phyloP scores from a whole-genome alignment of 1,140 invertebrate species.

The Asobara japonica region DNA sequence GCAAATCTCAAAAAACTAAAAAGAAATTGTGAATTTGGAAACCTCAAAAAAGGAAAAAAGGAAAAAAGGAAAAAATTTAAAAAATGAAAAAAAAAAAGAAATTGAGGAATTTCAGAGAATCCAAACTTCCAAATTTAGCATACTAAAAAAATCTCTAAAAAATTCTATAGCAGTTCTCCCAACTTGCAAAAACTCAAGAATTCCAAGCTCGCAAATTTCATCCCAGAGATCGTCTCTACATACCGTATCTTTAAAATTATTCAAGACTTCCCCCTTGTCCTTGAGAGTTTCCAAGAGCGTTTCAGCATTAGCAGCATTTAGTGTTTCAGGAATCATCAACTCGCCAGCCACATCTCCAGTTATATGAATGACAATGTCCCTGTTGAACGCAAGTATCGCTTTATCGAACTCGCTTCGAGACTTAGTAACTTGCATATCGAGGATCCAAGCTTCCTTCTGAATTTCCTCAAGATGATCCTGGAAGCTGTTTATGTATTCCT shows the following conservation, averaged over 20 bases:
- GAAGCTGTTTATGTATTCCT: constrained; percentile 46
- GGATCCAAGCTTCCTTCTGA: constrained; percentile 48
- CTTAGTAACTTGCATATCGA: constrained; percentile 50
- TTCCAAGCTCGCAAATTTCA: too few species aligned
- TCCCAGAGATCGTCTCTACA: too few species aligned
- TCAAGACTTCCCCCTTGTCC: constrained; percentile 41
- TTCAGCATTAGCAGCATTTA: constrained; percentile 43
- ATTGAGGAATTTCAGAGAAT: too few species aligned
- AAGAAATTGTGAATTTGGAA: too few species aligned
- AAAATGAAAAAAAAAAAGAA: too few species aligned
- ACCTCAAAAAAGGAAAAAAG: too few species aligned
- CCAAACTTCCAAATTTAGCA: too few species aligned
- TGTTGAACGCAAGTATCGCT: constrained; percentile 49
- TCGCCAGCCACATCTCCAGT: constrained; percentile 33
- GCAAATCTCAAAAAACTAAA: too few species aligned
- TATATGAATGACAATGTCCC: constrained; percentile 48
- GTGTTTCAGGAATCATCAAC: constrained; percentile 50
- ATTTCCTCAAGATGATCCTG: constrained; percentile 53
- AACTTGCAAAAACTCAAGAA: too few species aligned
- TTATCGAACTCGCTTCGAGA: constrained; percentile 47
- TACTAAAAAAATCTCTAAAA: too few species aligned
- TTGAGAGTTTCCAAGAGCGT: constrained; percentile 40
- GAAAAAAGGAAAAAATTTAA: too few species aligned
- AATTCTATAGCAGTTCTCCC: too few species aligned
- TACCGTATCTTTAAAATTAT: constrained; percentile 40